Conservation (phyloP, 2,113 vertebrate species). For the Fregata magnificens region DNA sequence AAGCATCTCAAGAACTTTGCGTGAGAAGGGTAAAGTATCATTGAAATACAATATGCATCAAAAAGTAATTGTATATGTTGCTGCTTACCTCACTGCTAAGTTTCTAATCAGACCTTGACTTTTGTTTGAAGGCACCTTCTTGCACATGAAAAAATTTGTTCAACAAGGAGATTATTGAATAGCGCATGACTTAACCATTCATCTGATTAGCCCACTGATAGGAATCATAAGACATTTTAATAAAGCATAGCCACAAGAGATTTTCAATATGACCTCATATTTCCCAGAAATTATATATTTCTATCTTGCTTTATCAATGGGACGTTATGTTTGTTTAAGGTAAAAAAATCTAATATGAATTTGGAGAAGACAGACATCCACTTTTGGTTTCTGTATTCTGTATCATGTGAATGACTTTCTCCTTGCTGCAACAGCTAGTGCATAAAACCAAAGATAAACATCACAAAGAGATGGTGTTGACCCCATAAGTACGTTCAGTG, state of each 20-base stretch:
- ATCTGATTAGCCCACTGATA: conserved; percentile 66
- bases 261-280: not conserved
- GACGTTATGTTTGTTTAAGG: not conserved
- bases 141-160: not conserved
- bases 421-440: not conserved
- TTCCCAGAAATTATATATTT: not conserved
- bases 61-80: not conserved
- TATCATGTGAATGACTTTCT: conserved; percentile 9
- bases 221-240: conserved; percentile 72
- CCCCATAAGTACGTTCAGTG: not conserved
- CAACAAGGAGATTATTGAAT: conserved; percentile 65
- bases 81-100: not conserved
- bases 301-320: conserved; percentile 19
- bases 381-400: not conserved
- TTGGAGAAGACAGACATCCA: not conserved
- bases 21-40: not conserved
- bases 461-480: not conserved
- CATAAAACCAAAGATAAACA: not conserved
- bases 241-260: not conserved
- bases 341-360: not conserved
- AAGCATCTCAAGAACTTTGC: not conserved
- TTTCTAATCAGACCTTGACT: not conserved
- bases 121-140: not conserved
- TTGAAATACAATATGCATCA: not conserved
- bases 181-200: conserved; percentile 70